phyloP scores from a whole-genome alignment of 1,140 invertebrate genomes.

The Penaeus indicus region DNA sequence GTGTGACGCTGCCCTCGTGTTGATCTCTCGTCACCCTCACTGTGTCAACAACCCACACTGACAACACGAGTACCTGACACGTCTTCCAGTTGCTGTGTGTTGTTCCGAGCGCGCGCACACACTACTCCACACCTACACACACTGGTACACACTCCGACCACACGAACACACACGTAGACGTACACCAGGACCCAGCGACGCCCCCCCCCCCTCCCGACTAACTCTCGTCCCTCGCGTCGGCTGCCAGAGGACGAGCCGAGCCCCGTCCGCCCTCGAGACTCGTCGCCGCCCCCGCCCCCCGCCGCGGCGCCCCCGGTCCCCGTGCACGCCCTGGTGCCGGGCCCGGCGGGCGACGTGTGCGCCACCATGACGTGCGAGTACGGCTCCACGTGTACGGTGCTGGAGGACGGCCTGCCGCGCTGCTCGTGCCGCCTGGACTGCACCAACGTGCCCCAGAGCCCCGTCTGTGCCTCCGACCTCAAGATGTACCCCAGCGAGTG shows the following conservation, averaged over 20 bases:
- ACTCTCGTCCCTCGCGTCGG: neutral
- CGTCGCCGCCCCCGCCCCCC: slow-evolving; percentile 57
- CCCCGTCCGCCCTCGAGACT: slow-evolving; percentile 45
- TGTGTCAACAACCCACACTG: no score
- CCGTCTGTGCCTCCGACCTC: slow-evolving; percentile 87
- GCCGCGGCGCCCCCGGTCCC: slow-evolving; percentile 31
- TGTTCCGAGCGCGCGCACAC: no score
- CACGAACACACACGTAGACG: no score
- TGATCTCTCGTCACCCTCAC: no score
- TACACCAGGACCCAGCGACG: no score
- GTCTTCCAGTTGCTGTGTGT: no score
- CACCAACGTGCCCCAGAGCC: slow-evolving; percentile 68
- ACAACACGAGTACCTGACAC: no score
- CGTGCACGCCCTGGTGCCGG: slow-evolving; percentile 32
- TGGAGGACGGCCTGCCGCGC: slow-evolving; percentile 81
- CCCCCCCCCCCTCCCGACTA: no score
- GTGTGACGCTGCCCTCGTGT: no score
- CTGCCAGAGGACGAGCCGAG: slow-evolving; percentile 57
- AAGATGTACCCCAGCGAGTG: slow-evolving; percentile 85
- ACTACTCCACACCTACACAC: no score
- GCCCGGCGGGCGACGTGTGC: slow-evolving; percentile 39
- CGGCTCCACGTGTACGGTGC: slow-evolving; percentile 85
- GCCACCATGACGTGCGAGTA: slow-evolving; percentile 84
- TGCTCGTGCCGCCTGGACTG: slow-evolving; percentile 78
- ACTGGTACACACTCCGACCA: no score